Evolutionary conservation across 2,888 invertebrate genomes (phyloP).

Genomic region (Icerya purchasi): DNA sequence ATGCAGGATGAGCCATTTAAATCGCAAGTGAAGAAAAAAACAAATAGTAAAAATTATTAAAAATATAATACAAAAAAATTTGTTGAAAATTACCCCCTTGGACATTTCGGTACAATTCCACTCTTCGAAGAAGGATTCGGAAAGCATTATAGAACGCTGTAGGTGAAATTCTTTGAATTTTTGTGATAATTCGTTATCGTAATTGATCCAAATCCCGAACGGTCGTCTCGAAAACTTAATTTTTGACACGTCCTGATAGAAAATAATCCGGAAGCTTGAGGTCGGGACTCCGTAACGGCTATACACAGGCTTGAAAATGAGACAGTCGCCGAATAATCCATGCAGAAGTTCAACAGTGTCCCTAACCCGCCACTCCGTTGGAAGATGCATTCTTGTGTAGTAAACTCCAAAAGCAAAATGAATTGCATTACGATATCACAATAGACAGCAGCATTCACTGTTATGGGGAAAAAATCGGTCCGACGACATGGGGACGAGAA

Average conservation of each 20-base stretch:
- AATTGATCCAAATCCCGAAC: neutral
- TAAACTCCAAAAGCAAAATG: conserved; percentile 4
- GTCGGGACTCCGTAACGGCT: neutral
- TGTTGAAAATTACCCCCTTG: neutral
- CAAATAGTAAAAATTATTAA: too few relatives aligned
- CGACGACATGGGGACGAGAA: conserved; percentile 6
- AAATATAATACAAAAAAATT: neutral
- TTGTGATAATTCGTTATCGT: neutral
- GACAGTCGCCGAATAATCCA: neutral
- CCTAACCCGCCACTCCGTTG: conserved; percentile 9
- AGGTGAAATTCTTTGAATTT: neutral
- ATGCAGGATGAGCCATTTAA: neutral
- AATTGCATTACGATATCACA: conserved; percentile 4
- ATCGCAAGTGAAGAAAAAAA: neutral
- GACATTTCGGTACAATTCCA: neutral
- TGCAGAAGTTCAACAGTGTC: conserved; percentile 6
- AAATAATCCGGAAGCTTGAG: neutral
- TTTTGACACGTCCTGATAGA: neutral
- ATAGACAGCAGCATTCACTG: conserved; percentile 7
- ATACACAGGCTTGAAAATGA: neutral
- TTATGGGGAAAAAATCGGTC: conserved; percentile 9
- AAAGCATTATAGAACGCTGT: neutral
- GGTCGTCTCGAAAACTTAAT: too few relatives aligned
- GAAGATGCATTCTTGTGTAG: conserved; percentile 5
- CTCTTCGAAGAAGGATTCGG: neutral